Evolutionary conservation across 1,140 invertebrate species (phyloP).

Genomic region (Galleria mellonella): DNA sequence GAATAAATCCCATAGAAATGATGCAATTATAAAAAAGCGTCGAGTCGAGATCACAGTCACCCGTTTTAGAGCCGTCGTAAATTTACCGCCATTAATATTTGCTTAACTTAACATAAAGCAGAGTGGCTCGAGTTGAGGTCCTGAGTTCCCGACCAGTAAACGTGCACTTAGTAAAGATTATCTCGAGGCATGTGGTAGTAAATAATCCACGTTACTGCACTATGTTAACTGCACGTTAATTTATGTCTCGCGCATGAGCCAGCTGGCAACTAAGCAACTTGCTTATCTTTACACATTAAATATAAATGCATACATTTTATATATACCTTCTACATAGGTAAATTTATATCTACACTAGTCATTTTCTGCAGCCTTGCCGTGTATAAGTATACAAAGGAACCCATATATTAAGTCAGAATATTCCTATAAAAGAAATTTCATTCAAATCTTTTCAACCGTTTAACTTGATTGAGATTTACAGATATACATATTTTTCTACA

Average conservation of each 20-base stretch:
- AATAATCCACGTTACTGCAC: slow-evolving; percentile 39
- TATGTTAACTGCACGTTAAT: slow-evolving; percentile 22
- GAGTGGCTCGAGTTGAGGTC: slow-evolving; percentile 14
- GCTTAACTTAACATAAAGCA: slow-evolving; percentile 59
- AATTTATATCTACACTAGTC: background rate
- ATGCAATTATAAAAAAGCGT: too few species aligned
- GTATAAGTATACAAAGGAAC: too few species aligned
- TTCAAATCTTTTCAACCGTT: too few species aligned
- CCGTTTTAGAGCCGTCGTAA: slow-evolving; percentile 35
- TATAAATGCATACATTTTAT: background rate
- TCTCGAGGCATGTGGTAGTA: slow-evolving; percentile 43
- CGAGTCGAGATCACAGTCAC: background rate
- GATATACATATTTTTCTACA: too few species aligned
- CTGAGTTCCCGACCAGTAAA: background rate
- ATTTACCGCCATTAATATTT: slow-evolving; percentile 56
- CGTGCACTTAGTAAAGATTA: slow-evolving; percentile 65
- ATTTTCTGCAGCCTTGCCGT: too few species aligned
- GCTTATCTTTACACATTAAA: background rate
- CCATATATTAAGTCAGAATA: too few species aligned
- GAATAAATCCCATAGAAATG: too few species aligned
- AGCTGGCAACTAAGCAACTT: slow-evolving; percentile 1
- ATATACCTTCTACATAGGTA: background rate
- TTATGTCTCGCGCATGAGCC: slow-evolving; percentile 14
- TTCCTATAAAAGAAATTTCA: too few species aligned
- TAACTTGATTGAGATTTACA: too few species aligned